Evolutionary conservation across 1,140 invertebrate genomes (phyloP), one percentile per base, ranked within the genome.

Genomic region (Steinernema feltiae): DNA sequence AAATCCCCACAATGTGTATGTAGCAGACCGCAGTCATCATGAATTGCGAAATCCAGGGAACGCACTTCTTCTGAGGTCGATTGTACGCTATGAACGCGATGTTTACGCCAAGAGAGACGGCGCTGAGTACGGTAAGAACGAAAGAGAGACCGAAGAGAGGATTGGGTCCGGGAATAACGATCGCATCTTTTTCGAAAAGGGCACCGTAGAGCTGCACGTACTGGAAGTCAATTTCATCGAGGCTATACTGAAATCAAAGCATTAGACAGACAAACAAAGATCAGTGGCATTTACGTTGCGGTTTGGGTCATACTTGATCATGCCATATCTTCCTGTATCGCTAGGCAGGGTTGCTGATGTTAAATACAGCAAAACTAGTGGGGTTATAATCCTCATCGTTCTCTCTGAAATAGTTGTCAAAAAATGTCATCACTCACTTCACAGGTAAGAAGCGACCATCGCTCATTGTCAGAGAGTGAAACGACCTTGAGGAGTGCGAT

Each of bases 191-290:
- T 15, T 27, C 24, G 24, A 63, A 27, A 27, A 27, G 2, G 7
- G 53, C 53, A 7, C 53, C 53, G 24, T 63, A 27, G 24, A 63
- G 53, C 24, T 63, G 53, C 3, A 63, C 53, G 24, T 63, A 63
- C 24, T 63, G 53, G 53, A 63, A 63, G 53, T 63, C 53, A 3
- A 63, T 15, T 27, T 63, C 53, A 21, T 63, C 53, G 24, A 63
- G 53, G 24, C 53, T 63, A 21, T 63, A 63, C 53, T 63, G 53
- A 63, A 63, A 63, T n/a, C 15, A 63, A 63, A 27, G 53, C 15
- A 27, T 15, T 7, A 27, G 12, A 63, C 15, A 17, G 15, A 27
- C 53, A n/a, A 27, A 27, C 7, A 63, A n/a, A 15, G n/a, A n/a
- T n/a, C n/a, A n/a, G n/a, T n/a, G n/a, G n/a, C n/a, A n/a, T 46